Evolutionary conservation across 30 jellyfish, hydroid and myxozoan genomes (phyloP).

Genomic region (Turritopsis dohrnii): DNA sequence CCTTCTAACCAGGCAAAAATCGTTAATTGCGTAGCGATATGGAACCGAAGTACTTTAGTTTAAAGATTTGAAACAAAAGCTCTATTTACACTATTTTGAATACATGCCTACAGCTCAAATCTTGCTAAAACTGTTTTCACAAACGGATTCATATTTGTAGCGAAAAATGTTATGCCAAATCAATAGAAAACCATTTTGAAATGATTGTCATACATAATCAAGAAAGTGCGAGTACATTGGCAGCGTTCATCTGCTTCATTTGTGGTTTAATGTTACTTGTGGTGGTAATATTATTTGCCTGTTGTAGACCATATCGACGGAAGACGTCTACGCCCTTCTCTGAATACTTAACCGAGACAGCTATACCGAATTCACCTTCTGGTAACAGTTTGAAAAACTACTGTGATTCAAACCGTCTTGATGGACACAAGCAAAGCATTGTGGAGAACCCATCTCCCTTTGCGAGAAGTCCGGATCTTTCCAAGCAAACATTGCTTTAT

Average conservation of each 20-base stretch:
- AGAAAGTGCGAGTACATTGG: not conserved
- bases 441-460: not conserved
- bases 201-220: not conserved
- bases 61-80: not conserved
- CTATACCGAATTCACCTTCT: slow-evolving; percentile 7
- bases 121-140: not conserved
- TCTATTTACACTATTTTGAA: not conserved
- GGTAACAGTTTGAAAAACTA: slow-evolving; percentile 3
- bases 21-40: not conserved
- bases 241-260: not conserved
- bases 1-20: no score
- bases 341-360: slow-evolving; percentile 5
- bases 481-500: not conserved
- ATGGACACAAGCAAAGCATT: not conserved
- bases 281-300: not conserved
- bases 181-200: not conserved
- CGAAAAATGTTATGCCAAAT: no score
- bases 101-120: not conserved
- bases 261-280: not conserved
- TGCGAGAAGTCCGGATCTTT: not conserved
- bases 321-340: not conserved
- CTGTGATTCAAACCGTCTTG: not conserved
- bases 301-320: slow-evolving; percentile 10
- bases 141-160: not conserved
- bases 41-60: not conserved